These are phyloP conservation scores for Melikaiella ostensackeni DNA, from an alignment of 2,888 invertebrate species.

Conservation along the genomic window DNA sequence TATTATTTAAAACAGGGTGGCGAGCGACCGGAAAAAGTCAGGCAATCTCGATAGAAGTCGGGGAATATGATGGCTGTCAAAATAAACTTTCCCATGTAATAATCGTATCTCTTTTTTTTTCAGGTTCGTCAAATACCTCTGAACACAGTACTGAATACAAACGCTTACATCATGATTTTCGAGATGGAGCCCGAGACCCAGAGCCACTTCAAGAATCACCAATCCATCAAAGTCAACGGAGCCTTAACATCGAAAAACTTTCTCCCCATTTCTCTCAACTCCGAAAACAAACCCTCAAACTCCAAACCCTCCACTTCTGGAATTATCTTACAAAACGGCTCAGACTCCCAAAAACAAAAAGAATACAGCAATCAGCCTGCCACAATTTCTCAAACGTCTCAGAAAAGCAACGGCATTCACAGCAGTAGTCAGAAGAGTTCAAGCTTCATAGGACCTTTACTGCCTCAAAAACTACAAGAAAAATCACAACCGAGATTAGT, in stretches of 20 bases:
- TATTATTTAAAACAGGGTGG: too few relatives aligned
- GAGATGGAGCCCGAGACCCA: constrained; percentile 81
- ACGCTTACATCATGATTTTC: constrained; percentile 96
- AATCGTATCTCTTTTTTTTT: constrained; percentile 52
- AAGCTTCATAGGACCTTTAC: constrained; percentile 69
- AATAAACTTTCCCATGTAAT: constrained; percentile 2
- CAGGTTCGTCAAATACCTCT: constrained; percentile 85
- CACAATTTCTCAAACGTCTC: constrained; percentile 41
- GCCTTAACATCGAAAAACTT: constrained; percentile 65
- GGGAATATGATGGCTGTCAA: too few relatives aligned
- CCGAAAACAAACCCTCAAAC: constrained; percentile 58
- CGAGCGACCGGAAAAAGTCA: too few relatives aligned
- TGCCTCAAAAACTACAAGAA: constrained; percentile 66
- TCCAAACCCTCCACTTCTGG: constrained; percentile 56
- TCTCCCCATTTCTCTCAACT: constrained; percentile 28
- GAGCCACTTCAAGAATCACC: constrained; percentile 56
- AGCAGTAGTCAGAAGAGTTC: constrained; percentile 56
- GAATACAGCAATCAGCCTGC: constrained; percentile 30
- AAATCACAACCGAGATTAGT: constrained; percentile 51
- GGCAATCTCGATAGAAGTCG: too few relatives aligned
- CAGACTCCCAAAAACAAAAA: constrained; percentile 42
- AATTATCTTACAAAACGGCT: constrained; percentile 52
- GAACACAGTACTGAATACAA: constrained; percentile 88
- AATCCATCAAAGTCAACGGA: constrained; percentile 65
- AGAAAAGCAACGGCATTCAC: constrained; percentile 40